Evolutionary conservation across 2,797 vertebrate species (phyloP), one percentile per base, ranked within the genome.

Genomic region (Acomys russatus): DNA sequence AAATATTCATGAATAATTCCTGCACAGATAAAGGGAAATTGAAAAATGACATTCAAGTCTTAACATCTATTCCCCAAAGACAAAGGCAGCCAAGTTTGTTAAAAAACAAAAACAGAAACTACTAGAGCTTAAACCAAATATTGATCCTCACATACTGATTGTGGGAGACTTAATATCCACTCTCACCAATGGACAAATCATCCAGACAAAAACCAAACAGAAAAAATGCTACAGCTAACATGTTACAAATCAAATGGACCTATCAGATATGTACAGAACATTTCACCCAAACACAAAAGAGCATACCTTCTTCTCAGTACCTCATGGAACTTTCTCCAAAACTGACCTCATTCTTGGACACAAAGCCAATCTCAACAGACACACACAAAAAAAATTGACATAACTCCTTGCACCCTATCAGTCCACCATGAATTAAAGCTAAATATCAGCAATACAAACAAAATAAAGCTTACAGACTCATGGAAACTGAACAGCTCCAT

Each of bases 1-100:
- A 68, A 73, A 87, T 74, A n/a, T 68, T 88, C 88, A 83, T 59
- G 91, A 93, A 74, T 59, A 73, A 91, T 66, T 74, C 79, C 38
- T 68, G 80, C 44, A 85, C 0, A 35, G 18, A 87, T 17, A 74
- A 35, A 90, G 33, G 54, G 18, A 20, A 93, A 56, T 49, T 56
- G 12, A 73, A 90, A 80, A n/a, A 59, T 59, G 54, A 6, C 20
- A 80, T 35, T 79, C 54, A 80, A 6, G 59, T 80, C 33, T 80
- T 80, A 61, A 80, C n/a, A 61, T 59, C 54, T 80, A 61, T 80
- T 10, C n/a, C 74, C n/a, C 56, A 80, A 59, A 61, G 33, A 80
- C 33, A 59, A 35, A n/a, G 20, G 10, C 9, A 35, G 9, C 54
- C 51, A 59, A 59, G 2, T 59, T 35, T 59, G 30, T 78, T 44